Evolutionary conservation across 1,140 invertebrate genomes (phyloP).

Genomic region (Portunus trituberculatus): DNA sequence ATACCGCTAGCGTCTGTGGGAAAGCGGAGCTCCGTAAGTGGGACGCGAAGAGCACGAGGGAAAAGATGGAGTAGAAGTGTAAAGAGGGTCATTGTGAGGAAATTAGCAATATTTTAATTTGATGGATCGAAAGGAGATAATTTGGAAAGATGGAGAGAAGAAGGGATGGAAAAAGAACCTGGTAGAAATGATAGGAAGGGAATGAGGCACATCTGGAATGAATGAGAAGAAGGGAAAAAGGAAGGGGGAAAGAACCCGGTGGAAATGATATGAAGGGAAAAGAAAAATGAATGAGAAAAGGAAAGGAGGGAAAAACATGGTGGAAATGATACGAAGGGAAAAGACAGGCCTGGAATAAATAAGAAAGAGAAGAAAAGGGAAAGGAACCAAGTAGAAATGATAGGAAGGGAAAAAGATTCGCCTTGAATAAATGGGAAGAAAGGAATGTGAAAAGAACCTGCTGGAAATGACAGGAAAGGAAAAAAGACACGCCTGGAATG

Average conservation of each 20-base stretch:
- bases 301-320: not conserved
- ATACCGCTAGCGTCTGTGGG: conserved; percentile 93
- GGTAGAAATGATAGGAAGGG: too few relatives aligned
- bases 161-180: not conserved
- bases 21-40: conserved; percentile 16
- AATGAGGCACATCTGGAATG: too few relatives aligned
- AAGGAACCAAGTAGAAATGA: not conserved
- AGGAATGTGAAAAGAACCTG: too few relatives aligned
- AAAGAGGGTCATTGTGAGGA: too few relatives aligned
- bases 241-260: not conserved
- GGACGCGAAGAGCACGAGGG: too few relatives aligned
- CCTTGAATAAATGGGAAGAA: too few relatives aligned
- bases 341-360: too few relatives aligned
- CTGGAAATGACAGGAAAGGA: too few relatives aligned
- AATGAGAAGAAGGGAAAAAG: too few relatives aligned
- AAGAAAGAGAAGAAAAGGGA: too few relatives aligned
- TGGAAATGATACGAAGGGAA: not conserved
- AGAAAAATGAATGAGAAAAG: not conserved
- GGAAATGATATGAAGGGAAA: too few relatives aligned
- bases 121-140: not conserved
- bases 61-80: too few relatives aligned
- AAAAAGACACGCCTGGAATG: not conserved
- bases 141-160: not conserved
- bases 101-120: not conserved
- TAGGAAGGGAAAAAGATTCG: not conserved